These are phyloP conservation scores for Pheosia gnoma DNA, from an alignment of 2,888 invertebrate genomes.

Conservation along the genomic window DNA sequence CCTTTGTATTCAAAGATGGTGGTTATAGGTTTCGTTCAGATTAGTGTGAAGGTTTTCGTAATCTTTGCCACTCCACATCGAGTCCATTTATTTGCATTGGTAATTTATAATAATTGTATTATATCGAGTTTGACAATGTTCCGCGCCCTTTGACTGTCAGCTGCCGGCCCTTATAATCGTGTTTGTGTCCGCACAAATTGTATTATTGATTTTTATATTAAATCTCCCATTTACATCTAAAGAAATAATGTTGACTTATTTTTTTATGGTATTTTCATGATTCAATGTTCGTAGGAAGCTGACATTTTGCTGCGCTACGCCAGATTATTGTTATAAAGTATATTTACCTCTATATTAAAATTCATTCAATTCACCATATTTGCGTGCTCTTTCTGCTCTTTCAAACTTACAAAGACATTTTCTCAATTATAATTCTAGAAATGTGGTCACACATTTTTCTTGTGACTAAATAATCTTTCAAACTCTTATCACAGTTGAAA, in stretches of 20 bases:
- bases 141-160: constrained; percentile 69
- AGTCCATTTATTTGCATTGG: constrained; percentile 78
- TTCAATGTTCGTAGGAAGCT: background rate
- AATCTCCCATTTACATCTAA: constrained; percentile 3
- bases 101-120: constrained; percentile 77
- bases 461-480: too few relatives aligned
- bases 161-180: constrained; percentile 53
- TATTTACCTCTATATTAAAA: too few relatives aligned
- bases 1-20: background rate
- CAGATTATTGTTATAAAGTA: too few relatives aligned
- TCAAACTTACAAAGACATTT: too few relatives aligned
- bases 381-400: too few relatives aligned
- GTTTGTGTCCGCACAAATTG: constrained; percentile 51
- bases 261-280: background rate
- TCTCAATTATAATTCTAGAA: too few relatives aligned
- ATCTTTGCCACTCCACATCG: constrained; percentile 50
- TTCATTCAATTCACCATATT: too few relatives aligned
- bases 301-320: too few relatives aligned
- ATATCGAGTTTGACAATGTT: constrained; percentile 50
- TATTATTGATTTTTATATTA: constrained; percentile 58
- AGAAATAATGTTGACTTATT: background rate
- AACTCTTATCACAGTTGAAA: too few relatives aligned
- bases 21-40: background rate
- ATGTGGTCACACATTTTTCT: too few relatives aligned
- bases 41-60: constrained; percentile 6